phyloP scores from a whole-genome alignment of 2,797 vertebrate species.

The Brachyrhaphis roseni region DNA sequence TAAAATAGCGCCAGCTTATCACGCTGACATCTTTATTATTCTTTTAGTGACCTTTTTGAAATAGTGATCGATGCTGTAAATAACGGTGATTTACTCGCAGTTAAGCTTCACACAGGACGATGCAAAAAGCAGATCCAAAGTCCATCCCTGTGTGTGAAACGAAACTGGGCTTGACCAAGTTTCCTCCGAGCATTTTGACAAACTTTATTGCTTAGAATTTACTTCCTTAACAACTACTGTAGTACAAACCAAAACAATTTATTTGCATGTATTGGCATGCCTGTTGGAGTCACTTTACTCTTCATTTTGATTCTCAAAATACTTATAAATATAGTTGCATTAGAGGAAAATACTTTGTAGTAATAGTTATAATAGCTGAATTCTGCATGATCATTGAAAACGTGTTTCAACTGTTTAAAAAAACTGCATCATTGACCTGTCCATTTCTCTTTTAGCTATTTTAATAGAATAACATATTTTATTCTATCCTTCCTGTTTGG shows the following conservation, averaged over 20 bases:
- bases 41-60: fast-evolving
- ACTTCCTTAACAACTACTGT: neutral
- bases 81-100: neutral
- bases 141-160: neutral
- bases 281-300: neutral
- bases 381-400: neutral
- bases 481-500: neutral
- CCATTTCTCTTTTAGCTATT: neutral
- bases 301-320: neutral
- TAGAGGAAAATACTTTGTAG: neutral
- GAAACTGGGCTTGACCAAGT: neutral
- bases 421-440: neutral
- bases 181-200: neutral
- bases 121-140: neutral
- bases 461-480: neutral
- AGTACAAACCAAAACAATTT: neutral
- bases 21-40: conserved; percentile 1
- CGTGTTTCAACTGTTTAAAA: neutral
- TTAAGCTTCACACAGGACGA: neutral
- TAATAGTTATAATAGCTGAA: neutral
- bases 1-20: conserved; percentile 19
- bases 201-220: neutral
- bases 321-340: neutral
- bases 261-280: neutral
- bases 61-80: neutral